Evolutionary conservation across 2,113 vertebrate species (phyloP), one percentile per base, ranked within the genome.

Genomic region (Kryptolebias marmoratus): DNA sequence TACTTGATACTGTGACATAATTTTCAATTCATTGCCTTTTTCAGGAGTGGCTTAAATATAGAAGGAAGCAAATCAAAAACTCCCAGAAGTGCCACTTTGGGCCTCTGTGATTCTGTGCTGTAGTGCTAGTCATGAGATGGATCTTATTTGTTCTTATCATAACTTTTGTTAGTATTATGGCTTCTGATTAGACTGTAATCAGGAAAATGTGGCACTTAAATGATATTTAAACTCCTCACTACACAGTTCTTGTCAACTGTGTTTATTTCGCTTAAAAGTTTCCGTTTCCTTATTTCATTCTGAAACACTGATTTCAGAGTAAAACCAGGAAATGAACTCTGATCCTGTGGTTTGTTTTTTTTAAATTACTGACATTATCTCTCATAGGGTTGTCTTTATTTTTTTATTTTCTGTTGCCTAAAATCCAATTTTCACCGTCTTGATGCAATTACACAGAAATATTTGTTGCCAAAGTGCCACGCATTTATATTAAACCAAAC

Each of bases 111-210:
- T 56, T 60, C 53, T 47, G 32, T 27, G 2, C 50, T 57, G 73
- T 76, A 53, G 69, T 79, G 39, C 47, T 68, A 70, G 44, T 71
- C 49, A 71, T 39, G 49, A 42, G 39, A 3, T 80, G 50, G 63
- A 30, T 68, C 47, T 66, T 79, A 84, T 86, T 88, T 84, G 79
- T 87, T 80, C 66, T 77, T 66, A 18, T 52, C 45, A 71, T 42
- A 54, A 27, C 61, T 59, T 83, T 71, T 54, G 64, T 84, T 68
- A 48, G 47, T 69, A 44, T 55, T 31, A 27, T 49, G 54, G 62
- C 30, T 44, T 50, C 39, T 32, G 18, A 60, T 42, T 11, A 30
- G 56, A 18, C 28, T 2, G 11, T n/a, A 56, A 55, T 66, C 44
- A n/a, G 42, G 39, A 53, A 68, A 74, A 62, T 13, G 1, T 45